phyloP scores from a whole-genome alignment of 2,888 invertebrate genomes.

The Cephonodes hylas region DNA sequence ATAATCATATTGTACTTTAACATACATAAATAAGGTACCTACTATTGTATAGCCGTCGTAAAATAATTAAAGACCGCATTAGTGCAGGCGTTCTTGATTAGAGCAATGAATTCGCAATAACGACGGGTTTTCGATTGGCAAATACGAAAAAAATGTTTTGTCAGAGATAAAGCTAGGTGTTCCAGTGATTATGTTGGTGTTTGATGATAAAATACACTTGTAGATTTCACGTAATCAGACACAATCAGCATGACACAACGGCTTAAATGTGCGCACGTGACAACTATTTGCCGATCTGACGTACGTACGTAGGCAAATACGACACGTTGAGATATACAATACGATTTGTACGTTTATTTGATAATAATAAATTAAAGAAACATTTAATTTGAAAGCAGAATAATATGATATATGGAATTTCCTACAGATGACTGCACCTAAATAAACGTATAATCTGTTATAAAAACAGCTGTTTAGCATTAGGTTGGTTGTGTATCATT shows the following conservation, averaged over 20 bases:
- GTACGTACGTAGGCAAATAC: not conserved
- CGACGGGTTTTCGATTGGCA: not conserved
- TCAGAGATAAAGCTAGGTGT: constrained; percentile 11
- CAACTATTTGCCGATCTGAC: constrained; percentile 12
- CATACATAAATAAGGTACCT: not conserved
- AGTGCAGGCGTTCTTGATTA: not conserved
- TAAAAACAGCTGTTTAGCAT: too few species aligned
- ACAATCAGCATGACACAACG: constrained; percentile 6
- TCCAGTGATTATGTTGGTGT: constrained; percentile 13
- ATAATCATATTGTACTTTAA: not conserved
- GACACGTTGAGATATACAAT: not conserved
- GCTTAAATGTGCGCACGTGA: constrained; percentile 13
- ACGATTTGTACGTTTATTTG: not conserved
- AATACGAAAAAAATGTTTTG: not conserved
- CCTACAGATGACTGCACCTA: too few species aligned
- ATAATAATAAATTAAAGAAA: not conserved
- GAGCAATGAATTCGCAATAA: not conserved
- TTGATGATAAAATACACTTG: constrained; percentile 17
- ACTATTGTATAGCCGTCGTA: not conserved
- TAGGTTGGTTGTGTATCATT: too few species aligned
- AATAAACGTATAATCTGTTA: too few species aligned
- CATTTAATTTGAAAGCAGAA: not conserved
- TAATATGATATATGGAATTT: too few species aligned
- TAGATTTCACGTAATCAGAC: constrained; percentile 16
- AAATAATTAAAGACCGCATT: not conserved